Base-by-base conservation (phyloP, 2,888 invertebrate genomes). In the Polylopha cassiicola region DNA sequence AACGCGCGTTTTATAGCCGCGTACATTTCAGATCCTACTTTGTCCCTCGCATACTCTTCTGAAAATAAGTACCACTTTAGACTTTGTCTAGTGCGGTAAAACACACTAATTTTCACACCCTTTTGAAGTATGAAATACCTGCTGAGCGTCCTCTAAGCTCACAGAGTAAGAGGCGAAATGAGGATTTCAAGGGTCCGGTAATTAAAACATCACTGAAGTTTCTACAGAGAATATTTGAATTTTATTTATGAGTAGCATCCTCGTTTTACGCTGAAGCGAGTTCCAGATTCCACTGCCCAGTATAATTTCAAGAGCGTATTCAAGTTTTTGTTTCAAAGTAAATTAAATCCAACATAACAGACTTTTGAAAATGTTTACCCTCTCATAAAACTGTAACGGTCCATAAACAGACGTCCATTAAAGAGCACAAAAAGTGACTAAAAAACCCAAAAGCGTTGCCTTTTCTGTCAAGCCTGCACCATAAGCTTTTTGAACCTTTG, bases 71-170 rank as follows among this genome's bases (percentile, higher is more conserved):
- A 58, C 57, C 65, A 58, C 68, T 68, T 63, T 53, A 51, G 47
- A 63, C 58, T 60, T 57, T 56, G 59, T 61, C 53, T 65, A 63
- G 60, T 57, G 54, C 50, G 51, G 57, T 53, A 57, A 61, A 61
- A 63, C 55, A 56, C 50, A 67, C 66, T 65, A 65, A 68, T 68
- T 65, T 61, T 60, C 64, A 58, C 64, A 55, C 63, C 58, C 55
- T 59, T 55, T 50, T 30, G 50, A 45, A 47, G 50, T 46, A 51
- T 53, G 53, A 53, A 30, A 34, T 27, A 32, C 42, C 31, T 32
- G 37, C 21, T 22, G 10, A 42, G 37, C 37, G 30, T 37, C 37
- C 42, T 27, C 15, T 14, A 26, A 24, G 31, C 18, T 20, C 26
- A 30, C 23, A 13, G 6, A 16, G 41, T 17, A 18, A 27, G 39